A percentile compares a stretch with the other conserved stretches of the same genome.
phyloP scores from a whole-genome alignment of 2,888 invertebrate genomes.

The Synergus gifuensis region DNA sequence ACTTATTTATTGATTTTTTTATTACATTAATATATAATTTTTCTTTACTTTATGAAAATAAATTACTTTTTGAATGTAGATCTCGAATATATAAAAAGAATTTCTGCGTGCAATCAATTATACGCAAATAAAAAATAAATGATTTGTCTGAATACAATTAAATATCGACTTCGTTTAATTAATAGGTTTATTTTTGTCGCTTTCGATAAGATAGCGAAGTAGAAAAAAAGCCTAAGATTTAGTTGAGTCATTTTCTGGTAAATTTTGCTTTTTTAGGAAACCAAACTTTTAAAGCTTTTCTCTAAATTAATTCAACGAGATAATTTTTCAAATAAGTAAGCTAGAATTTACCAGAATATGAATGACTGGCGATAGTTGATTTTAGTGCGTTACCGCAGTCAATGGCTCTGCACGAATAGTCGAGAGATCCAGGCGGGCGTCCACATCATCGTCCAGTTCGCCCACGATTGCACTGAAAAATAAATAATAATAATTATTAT shows the following conservation, averaged over 20 bases:
- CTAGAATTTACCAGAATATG: conserved; percentile 18
- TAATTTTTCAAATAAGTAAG: neutral
- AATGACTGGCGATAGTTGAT: conserved; percentile 39
- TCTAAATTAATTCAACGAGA: neutral
- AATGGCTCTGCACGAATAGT: conserved; percentile 91
- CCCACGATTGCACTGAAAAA: conserved; percentile 87
- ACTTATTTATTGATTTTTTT: conserved; percentile 36
- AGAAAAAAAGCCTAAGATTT: neutral
- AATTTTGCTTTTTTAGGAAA: neutral
- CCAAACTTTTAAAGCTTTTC: neutral
- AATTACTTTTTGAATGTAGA: conserved; percentile 43
- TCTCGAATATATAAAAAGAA: conserved; percentile 16
- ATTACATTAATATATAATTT: conserved; percentile 3
- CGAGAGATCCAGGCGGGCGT: conserved; percentile 88
- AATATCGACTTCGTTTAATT: conserved; percentile 26
- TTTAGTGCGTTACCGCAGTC: conserved; percentile 88
- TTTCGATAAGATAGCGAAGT: neutral
- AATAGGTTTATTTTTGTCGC: neutral
- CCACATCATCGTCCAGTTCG: conserved; percentile 90
- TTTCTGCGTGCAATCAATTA: conserved; percentile 11
- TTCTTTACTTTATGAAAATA: conserved; percentile 27
- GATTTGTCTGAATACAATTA: conserved; percentile 19
- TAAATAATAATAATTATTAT: neutral
- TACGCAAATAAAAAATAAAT: conserved; percentile 14
- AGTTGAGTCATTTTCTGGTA: conserved; percentile 28